These are phyloP conservation scores for Parnassius glacialis DNA, from an alignment of 2,888 invertebrate species.

Conservation along the genomic window DNA sequence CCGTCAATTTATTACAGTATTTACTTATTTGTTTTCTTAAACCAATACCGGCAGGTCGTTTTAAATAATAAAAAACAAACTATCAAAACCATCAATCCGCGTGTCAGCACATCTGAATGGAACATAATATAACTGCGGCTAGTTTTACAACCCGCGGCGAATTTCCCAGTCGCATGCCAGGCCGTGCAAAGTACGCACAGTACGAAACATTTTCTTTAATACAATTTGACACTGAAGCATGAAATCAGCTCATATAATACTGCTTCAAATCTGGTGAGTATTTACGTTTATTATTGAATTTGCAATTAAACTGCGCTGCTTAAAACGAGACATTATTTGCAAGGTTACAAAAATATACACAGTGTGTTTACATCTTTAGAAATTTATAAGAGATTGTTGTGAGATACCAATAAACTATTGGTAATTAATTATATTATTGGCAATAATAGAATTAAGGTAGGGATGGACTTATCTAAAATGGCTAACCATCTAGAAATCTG, in stretches of 20 bases:
- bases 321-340: too few relatives aligned
- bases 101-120: constrained; percentile 27
- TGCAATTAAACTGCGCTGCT: neutral
- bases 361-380: too few relatives aligned
- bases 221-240: constrained; percentile 4
- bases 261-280: constrained; percentile 20
- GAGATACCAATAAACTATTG: too few relatives aligned
- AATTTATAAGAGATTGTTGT: too few relatives aligned
- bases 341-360: too few relatives aligned
- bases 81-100: constrained; percentile 28
- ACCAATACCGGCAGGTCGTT: neutral
- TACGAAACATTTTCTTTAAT: neutral
- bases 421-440: too few relatives aligned
- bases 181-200: constrained; percentile 15
- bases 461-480: too few relatives aligned
- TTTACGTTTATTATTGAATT: neutral
- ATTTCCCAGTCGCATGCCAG: constrained; percentile 27
- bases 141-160: constrained; percentile 27
- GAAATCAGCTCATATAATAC: constrained; percentile 8
- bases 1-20: too few relatives aligned
- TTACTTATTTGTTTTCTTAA: too few relatives aligned
- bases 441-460: too few relatives aligned
- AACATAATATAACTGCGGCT: constrained; percentile 32
- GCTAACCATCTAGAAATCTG: too few relatives aligned
- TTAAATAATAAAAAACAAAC: constrained; percentile 15